Evolutionary conservation across 2,797 vertebrate genomes (phyloP).

Genomic region (Semaprochilodus insignis): DNA sequence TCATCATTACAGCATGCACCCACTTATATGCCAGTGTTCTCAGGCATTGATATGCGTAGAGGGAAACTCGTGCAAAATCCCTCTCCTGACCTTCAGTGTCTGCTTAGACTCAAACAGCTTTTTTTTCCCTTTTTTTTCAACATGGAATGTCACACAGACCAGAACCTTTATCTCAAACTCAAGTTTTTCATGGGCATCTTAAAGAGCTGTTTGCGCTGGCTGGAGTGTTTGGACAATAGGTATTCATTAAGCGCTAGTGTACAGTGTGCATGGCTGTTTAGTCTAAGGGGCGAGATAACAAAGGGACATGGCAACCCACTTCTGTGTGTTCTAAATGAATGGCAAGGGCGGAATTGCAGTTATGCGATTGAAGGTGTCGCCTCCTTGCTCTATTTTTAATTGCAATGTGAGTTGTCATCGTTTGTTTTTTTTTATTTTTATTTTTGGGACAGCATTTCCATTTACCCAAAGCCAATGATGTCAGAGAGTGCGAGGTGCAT

Average conservation of each 20-base stretch:
- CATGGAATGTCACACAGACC: conserved; percentile 56
- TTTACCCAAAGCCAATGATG: conserved; percentile 76
- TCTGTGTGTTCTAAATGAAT: conserved; percentile 55
- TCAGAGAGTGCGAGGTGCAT: conserved; percentile 83
- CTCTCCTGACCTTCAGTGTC: conserved; percentile 55
- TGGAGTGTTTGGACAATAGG: conserved; percentile 59
- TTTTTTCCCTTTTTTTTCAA: conserved; percentile 39
- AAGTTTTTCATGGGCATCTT: conserved; percentile 59
- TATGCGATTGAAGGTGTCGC: conserved; percentile 50
- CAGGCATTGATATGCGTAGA: conserved; percentile 28
- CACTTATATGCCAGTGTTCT: conserved; percentile 32
- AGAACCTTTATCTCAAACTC: conserved; percentile 51
- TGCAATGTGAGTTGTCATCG: conserved; percentile 8
- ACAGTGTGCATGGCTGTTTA: conserved; percentile 61
- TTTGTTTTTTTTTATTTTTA: conserved; percentile 43
- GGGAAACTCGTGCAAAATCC: conserved; percentile 39
- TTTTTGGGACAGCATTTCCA: conserved; percentile 54
- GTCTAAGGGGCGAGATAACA: conserved; percentile 58
- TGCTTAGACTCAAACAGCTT: conserved; percentile 47
- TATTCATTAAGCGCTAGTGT: conserved; percentile 60
- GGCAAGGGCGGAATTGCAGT: conserved; percentile 41
- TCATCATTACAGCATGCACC: background rate
- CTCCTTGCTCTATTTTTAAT: conserved; percentile 40
- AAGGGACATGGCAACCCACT: conserved; percentile 56
- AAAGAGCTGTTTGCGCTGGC: conserved; percentile 48